Conservation (phyloP, 2,113 vertebrate genomes). For the Peromyscus maniculatus region DNA sequence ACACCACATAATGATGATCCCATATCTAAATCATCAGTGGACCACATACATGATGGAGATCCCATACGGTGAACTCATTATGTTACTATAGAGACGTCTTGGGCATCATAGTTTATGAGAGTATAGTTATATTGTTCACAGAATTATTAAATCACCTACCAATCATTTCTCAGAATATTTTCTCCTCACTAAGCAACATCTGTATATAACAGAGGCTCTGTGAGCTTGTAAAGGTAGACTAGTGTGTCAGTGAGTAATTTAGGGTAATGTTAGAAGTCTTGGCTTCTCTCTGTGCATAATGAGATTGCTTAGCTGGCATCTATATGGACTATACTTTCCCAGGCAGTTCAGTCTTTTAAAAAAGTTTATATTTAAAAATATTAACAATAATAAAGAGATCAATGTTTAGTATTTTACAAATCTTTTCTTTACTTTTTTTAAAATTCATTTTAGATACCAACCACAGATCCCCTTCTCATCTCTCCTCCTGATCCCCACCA, state of each 20-base stretch:
- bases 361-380: background rate
- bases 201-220: background rate
- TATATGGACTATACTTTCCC: background rate
- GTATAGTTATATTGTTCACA: background rate
- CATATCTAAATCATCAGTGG: background rate
- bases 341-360: background rate
- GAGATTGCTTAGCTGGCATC: background rate
- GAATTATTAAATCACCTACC: background rate
- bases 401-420: conserved; percentile 10
- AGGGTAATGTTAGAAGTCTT: background rate
- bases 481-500: no score
- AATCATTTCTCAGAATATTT: background rate
- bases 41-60: background rate
- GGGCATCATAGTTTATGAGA: background rate
- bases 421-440: background rate
- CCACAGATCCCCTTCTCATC: no score
- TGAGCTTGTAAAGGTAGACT: background rate
- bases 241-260: background rate
- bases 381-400: background rate
- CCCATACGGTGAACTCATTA: background rate
- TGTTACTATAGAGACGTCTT: background rate
- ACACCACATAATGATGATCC: background rate
- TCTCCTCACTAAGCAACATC: background rate
- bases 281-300: background rate
- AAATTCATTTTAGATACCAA: no score